A percentile compares a stretch with the other conserved stretches of the same genome.
Evolutionary conservation across 2,113 vertebrate species (phyloP).

Genomic region (Etia nguti): DNA sequence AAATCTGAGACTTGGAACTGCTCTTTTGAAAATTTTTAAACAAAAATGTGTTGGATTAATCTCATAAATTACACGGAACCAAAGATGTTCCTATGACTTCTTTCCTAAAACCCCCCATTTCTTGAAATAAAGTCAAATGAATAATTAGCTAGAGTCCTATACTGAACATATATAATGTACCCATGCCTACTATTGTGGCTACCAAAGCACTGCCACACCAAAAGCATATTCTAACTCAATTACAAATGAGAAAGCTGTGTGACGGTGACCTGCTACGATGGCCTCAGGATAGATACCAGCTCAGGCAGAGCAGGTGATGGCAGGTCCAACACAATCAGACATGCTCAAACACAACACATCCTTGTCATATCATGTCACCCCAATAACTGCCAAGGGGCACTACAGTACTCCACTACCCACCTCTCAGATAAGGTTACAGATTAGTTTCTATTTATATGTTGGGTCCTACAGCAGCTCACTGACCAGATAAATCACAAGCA

Average conservation of each 20-base stretch:
- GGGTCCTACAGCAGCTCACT: not conserved
- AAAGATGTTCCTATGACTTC: not conserved
- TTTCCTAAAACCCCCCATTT: not conserved
- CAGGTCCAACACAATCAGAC: constrained; percentile 37
- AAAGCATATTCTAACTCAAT: not conserved
- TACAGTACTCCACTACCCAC: constrained; percentile 14
- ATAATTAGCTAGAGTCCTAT: not conserved
- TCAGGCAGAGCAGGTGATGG: constrained; percentile 44
- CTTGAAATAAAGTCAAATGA: not conserved
- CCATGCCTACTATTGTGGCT: not conserved
- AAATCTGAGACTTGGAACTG: not conserved
- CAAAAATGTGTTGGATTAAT: not conserved
- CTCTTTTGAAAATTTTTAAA: not conserved
- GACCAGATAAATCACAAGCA: constrained; percentile 4
- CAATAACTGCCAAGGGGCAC: constrained; percentile 37
- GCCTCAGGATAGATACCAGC: constrained; percentile 28
- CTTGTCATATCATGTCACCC: constrained; percentile 40
- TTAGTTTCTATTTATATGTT: constrained; percentile 40
- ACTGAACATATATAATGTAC: not conserved
- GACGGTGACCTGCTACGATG: constrained; percentile 41
- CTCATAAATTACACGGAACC: not conserved
- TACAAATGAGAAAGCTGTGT: constrained; percentile 15
- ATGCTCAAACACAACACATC: constrained; percentile 47
- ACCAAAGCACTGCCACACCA: not conserved
- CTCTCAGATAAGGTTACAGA: constrained; percentile 40